A percentile compares a stretch with the other conserved stretches of the same genome.
Evolutionary conservation across 2,113 vertebrate species (phyloP).

Genomic region (Nipponia nippon): DNA sequence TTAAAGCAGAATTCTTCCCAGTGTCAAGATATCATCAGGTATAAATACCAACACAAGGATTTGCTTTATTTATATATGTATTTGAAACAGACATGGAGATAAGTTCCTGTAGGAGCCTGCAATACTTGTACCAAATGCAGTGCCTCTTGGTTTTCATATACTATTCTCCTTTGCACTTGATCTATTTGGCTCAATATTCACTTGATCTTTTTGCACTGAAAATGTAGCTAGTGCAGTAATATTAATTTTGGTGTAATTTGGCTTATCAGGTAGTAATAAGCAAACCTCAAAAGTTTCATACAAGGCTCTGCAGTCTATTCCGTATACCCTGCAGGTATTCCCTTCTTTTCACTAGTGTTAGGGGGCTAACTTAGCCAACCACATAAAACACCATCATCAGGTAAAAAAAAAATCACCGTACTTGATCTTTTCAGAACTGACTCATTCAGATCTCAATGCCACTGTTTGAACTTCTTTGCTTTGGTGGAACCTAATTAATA

Average conservation of each 20-base stretch:
- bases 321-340: neutral
- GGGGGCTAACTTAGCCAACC: neutral
- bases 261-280: neutral
- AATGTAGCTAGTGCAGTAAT: neutral
- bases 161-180: neutral
- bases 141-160: neutral
- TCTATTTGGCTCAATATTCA: neutral
- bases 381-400: neutral
- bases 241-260: neutral
- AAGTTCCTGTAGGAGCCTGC: neutral
- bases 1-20: neutral
- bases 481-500: constrained; percentile 14
- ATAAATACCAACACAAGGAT: neutral
- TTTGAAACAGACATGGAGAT: neutral
- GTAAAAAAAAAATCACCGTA: neutral
- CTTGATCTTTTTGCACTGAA: neutral
- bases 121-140: neutral
- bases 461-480: neutral
- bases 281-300: neutral
- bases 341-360: neutral
- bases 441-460: neutral
- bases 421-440: neutral
- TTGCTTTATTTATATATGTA: neutral
- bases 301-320: neutral
- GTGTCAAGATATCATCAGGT: neutral